Base-by-base conservation (phyloP, 2,113 vertebrate genomes). In the Odobenus rosmarus region DNA sequence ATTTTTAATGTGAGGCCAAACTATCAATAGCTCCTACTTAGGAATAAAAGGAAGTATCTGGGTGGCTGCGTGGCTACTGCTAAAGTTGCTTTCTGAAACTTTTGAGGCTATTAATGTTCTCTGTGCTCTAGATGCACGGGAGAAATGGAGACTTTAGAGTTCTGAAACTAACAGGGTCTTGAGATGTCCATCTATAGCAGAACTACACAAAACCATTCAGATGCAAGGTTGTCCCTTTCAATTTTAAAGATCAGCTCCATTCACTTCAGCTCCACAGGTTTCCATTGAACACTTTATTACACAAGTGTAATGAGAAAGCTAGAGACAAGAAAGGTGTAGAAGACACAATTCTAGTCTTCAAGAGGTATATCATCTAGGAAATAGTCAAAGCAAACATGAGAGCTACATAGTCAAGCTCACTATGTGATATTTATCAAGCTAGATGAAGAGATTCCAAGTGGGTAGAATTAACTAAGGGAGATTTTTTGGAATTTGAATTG, bases 1-100 rank as follows among this genome's bases (percentile, higher is more conserved):
- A 92, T 89, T 74, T 94, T 96, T 69, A 36, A 86, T 91, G 84
- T 97, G 89, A 98, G 94, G 36, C 69, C 84, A 83, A 94, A 94
- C 3, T 74, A 93, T 97, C 89, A 97, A 94, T 93, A 93, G 88
- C 61, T 88, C 93, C 80, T 81, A 98, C 92, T 98, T 96, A 98
- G 80, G 94, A 98, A 96, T 9, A 97, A 95, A 94, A 49, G 97
- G 76, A 96, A 90, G 28, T 18, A 94, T 12, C 89, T 46, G 28
- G 13, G 16, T 76, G 55, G 3, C 33, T 92, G 8, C 11, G 9
- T 49, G 16, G 18, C 31, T 87, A 95, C 76, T 67, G 55, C 6
- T 62, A 16, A 92, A 92, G 28, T 1, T 53, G 15, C 71, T 77
- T 94, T 93, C 51, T 80, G 67, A 92, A 15, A 19, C 0, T 18